These are phyloP conservation scores for Thalassophryne amazonica DNA, from an alignment of 2,797 vertebrate genomes.

Conservation along the genomic window DNA sequence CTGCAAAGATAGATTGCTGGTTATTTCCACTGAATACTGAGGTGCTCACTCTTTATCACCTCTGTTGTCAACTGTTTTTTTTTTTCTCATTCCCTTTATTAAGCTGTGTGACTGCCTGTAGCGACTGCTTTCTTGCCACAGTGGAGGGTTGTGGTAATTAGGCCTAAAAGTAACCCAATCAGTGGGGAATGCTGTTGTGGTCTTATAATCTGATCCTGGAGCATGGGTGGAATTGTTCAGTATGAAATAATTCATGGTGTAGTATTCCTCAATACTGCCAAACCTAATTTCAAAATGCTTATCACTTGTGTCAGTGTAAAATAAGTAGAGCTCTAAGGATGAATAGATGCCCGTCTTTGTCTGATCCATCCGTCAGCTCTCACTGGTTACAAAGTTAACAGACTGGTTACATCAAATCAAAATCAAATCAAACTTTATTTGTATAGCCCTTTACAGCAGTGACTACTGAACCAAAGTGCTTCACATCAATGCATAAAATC, in stretches of 20 bases:
- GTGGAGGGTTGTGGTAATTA: conserved; percentile 32
- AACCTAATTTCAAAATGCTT: too few relatives aligned
- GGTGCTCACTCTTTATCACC: conserved; percentile 61
- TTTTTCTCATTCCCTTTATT: conserved; percentile 45
- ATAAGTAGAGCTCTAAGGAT: too few relatives aligned
- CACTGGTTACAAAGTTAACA: too few relatives aligned
- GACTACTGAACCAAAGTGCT: too few relatives aligned
- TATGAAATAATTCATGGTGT: not conserved
- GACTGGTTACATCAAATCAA: too few relatives aligned
- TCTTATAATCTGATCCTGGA: conserved; percentile 5
- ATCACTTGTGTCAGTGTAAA: too few relatives aligned
- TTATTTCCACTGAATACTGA: conserved; percentile 62
- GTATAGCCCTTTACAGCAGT: too few relatives aligned
- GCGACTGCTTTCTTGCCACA: conserved; percentile 32
- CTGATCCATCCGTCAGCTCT: too few relatives aligned
- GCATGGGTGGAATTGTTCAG: not conserved
- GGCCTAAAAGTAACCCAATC: conserved; percentile 20
- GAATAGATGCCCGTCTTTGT: too few relatives aligned
- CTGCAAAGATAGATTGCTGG: conserved; percentile 52
- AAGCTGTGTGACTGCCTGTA: conserved; percentile 37
- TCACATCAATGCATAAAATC: too few relatives aligned
- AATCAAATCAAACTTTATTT: too few relatives aligned
- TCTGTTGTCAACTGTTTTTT: conserved; percentile 38
- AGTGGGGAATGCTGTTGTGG: conserved; percentile 8
- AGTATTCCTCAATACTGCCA: too few relatives aligned